Conservation (phyloP, 2,797 vertebrate genomes). For the Myoxocephalus aenaeus region DNA sequence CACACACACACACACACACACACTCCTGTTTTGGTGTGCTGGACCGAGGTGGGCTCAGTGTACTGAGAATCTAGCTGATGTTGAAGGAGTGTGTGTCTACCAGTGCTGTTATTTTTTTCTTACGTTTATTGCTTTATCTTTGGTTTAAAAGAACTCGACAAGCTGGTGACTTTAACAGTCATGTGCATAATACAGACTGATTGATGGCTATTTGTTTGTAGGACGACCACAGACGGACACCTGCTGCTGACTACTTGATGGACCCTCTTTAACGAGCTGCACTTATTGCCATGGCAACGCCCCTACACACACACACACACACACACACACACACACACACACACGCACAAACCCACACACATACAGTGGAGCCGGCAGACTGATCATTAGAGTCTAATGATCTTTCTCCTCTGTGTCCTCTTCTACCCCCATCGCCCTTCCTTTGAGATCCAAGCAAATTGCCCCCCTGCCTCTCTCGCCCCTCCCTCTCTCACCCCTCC, state of each 20-base stretch:
- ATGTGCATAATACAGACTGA: conserved; percentile 33
- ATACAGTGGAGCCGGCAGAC: conserved; percentile 43
- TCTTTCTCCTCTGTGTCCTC: conserved; percentile 71
- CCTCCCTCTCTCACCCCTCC: conserved; percentile 42
- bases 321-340: conserved; percentile 26
- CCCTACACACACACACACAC: conserved; percentile 18
- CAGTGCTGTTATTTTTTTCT: background rate
- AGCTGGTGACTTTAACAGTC: conserved; percentile 19
- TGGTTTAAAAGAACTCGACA: conserved; percentile 10
- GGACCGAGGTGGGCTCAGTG: conserved; percentile 11
- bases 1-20: background rate
- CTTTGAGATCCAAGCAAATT: conserved; percentile 50
- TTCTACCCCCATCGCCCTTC: conserved; percentile 51
- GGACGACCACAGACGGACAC: conserved; percentile 67
- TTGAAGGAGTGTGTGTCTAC: background rate
- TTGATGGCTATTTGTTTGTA: conserved; percentile 31
- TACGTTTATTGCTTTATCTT: background rate
- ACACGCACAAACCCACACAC: conserved; percentile 21
- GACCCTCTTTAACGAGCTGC: conserved; percentile 65
- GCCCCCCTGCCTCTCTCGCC: conserved; percentile 38
- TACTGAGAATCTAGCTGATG: conserved; percentile 32
- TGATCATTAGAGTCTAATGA: conserved; percentile 75
- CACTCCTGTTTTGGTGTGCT: conserved; percentile 2
- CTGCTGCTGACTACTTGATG: conserved; percentile 79
- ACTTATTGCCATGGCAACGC: conserved; percentile 76